These are phyloP conservation scores for Cyrtodaria siliqua DNA, from an alignment of 2,888 invertebrate species.

Conservation along the genomic window DNA sequence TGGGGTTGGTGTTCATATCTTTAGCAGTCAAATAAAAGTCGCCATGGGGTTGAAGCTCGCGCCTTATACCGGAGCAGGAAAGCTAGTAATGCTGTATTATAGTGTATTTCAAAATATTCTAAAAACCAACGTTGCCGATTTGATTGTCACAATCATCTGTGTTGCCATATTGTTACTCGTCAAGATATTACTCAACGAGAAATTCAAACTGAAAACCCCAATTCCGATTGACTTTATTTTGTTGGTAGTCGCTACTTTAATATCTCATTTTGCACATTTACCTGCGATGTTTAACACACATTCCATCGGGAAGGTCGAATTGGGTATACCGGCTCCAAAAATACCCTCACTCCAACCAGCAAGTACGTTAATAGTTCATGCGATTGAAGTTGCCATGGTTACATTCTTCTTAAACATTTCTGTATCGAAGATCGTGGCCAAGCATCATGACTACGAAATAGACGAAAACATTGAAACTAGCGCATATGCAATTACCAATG, in stretches of 20 bases:
- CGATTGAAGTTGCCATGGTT: constrained; percentile 72
- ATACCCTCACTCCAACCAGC: constrained; percentile 65
- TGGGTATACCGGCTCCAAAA: constrained; percentile 73
- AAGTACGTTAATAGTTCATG: constrained; percentile 51
- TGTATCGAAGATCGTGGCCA: constrained; percentile 82
- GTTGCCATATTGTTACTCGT: constrained; percentile 89
- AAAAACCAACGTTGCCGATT: constrained; percentile 89
- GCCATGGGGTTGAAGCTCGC: constrained; percentile 58
- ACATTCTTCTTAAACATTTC: constrained; percentile 69
- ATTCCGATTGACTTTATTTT: constrained; percentile 82
- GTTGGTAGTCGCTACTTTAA: constrained; percentile 70
- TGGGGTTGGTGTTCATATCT: constrained; percentile 70
- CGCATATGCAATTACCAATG: constrained; percentile 83
- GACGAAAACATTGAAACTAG: constrained; percentile 84
- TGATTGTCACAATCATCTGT: constrained; percentile 89
- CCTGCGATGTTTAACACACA: constrained; percentile 58
- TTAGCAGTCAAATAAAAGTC: constrained; percentile 66
- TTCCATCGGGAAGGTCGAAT: constrained; percentile 72
- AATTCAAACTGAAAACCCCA: constrained; percentile 73
- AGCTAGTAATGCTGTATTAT: constrained; percentile 87
- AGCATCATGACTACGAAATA: constrained; percentile 81
- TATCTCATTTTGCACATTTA: constrained; percentile 74
- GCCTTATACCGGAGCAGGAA: constrained; percentile 50
- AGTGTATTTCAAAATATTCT: constrained; percentile 88
- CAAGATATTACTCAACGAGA: constrained; percentile 81